Base-by-base conservation (phyloP, 2,888 invertebrate genomes). In the Drosophila affinis region DNA sequence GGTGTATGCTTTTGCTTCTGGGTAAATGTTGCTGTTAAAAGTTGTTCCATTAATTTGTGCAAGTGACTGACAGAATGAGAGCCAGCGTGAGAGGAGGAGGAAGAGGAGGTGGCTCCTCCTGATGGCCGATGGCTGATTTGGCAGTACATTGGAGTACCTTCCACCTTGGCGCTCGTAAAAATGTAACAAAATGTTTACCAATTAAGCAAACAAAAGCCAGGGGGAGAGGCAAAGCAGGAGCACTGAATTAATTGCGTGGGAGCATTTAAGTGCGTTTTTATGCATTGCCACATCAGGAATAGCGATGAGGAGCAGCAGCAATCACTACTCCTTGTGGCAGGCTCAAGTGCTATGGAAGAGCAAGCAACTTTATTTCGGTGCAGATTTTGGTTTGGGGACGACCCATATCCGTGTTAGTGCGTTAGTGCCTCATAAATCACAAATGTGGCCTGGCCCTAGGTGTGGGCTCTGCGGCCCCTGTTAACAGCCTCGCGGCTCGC, bases 171-270 rank as follows among this genome's bases (percentile, higher is more conserved):
- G 74, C 69, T 58, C 85, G 87, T 85, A 85, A 85, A 85, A 85
- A 61, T 76, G 87, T 88, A 85, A 83, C 89, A 86, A 86, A 89
- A 86, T 86, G 85, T 87, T 86, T 88, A 87, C 85, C 85, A 89
- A 88, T 89, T 86, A 86, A 88, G 87, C 76, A 76, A 86, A 83
- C 89, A 87, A 81, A 81, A 81, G 87, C 70, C 46, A 24, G 53
- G 27, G 45, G 14, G 44, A 49, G 27, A 17, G 18, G 32, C 21
- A 48, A 48, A 7, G 27, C n/a, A 52, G 27, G 29, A 29, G 21
- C 14, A 39, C 57, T 75, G 84, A 83, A 89, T 89, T 86, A 86
- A 86, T 86, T 86, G 85, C 81, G 84, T 87, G 89, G 85, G 89
- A 86, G 83, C 68, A 78, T 80, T 86, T 86, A 73, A 86, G 72